Base-by-base conservation (phyloP, 1,140 invertebrate species). In the Piezodorus guildinii region DNA sequence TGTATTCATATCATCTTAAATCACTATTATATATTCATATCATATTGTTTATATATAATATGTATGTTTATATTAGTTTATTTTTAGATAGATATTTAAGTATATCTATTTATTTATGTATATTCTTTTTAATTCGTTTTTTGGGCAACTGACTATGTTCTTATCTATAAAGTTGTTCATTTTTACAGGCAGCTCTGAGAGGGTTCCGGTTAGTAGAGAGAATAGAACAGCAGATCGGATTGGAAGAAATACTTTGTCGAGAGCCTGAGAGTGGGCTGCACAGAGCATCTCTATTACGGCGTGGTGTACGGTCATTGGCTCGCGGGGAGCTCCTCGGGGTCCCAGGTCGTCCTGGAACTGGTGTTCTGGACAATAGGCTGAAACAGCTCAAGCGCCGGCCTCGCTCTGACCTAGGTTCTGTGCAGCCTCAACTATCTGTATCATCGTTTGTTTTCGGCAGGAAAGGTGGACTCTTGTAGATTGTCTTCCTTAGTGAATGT, bases 401-500 rank as follows among this genome's bases (percentile, higher is more conserved):
- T 25, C 69, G 83, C 69, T 68, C 69, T 5, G 74, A 77, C 69
- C 69, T 76, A 56, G 73, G 72, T 43, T 70, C 68, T 4, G 70
- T 71, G 17, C 63, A 64, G 71, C 58, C 69, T 69, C 34, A 14
- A 79, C 88, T 87, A 61, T 88, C 86, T 25, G 81, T 91, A 60
- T 89, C 87, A 76, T 85, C 85, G 21, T 77, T 91, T 68, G 77
- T 90, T 14, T 91, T 91, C 73, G 88, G 88, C 30, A 78, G 88
- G 62, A 91, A 90, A 71, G 88, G 88, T 52, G 88, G 88, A 16
- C 78, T 89, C 67, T 79, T 90, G 67, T 90, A 67, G 58, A 39
- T 39, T 39, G 34, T 39, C 34, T 39, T 39, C 34, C 34, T 39
- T 39, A 12, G 6, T 39, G 34, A 39, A 39, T 10, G 12, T 39